These are phyloP conservation scores for Oedothorax gibbosus DNA, from an alignment of 1,140 invertebrate genomes.

Conservation along the genomic window DNA sequence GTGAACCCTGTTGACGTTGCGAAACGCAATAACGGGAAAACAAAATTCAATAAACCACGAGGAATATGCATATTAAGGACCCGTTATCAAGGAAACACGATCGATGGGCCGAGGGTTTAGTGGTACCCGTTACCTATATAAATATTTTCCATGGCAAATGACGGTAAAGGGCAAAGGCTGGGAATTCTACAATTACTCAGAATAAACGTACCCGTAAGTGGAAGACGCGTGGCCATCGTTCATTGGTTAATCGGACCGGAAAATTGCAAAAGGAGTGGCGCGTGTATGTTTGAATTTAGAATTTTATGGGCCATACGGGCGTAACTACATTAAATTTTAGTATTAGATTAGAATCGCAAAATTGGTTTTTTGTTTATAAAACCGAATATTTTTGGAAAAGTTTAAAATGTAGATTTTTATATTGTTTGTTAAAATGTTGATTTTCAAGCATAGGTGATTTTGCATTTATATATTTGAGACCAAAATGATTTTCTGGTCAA, in stretches of 20 bases:
- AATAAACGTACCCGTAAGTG: conserved; percentile 38
- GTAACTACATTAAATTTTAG: no score
- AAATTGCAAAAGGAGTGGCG: conserved; percentile 34
- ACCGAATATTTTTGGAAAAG: no score
- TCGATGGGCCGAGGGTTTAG: not conserved
- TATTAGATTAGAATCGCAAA: no score
- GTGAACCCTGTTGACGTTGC: conserved; percentile 17
- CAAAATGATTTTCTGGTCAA: no score
- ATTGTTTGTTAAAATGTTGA: no score
- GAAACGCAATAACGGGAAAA: conserved; percentile 18
- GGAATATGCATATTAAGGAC: conserved; percentile 45
- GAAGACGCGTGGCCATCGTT: conserved; percentile 22
- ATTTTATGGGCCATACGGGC: no score
- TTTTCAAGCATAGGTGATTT: no score
- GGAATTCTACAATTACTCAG: conserved; percentile 40
- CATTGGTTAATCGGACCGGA: conserved; percentile 41
- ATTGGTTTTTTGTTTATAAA: no score
- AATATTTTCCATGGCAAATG: conserved; percentile 47
- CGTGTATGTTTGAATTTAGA: not conserved
- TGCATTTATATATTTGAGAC: no score
- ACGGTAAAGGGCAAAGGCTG: conserved; percentile 18
- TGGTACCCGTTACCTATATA: conserved; percentile 16
- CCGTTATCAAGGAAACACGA: conserved; percentile 2
- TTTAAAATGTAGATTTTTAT: no score
- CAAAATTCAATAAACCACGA: conserved; percentile 41